Percentiles rank a stretch among this genome's conserved stretches.
Conservation (phyloP, 1,140 invertebrate genomes). For the Hylyphantes graminicola region DNA sequence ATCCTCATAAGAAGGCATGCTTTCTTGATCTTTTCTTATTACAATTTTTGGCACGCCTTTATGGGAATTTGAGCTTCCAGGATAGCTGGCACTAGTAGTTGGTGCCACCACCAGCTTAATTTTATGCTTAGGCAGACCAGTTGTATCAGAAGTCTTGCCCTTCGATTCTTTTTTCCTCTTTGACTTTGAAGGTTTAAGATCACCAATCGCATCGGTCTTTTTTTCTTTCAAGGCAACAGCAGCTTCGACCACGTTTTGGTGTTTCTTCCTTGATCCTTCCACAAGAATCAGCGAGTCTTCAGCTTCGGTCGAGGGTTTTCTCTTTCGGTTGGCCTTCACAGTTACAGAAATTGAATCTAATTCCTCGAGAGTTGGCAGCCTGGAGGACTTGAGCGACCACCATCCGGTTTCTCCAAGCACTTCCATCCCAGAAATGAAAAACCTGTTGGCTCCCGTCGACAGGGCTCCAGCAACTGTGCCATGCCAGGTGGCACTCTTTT, state of each 20-base stretch:
- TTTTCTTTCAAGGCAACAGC: constrained; percentile 52
- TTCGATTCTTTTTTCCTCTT: constrained; percentile 16
- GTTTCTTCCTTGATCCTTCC: constrained; percentile 39
- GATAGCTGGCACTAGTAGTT: neutral
- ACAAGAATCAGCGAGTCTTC: neutral
- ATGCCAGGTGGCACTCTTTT: constrained; percentile 81
- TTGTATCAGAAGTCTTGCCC: neutral
- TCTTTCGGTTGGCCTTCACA: constrained; percentile 29
- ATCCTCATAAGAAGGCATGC: neutral
- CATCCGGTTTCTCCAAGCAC: constrained; percentile 81
- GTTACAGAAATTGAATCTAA: constrained; percentile 23
- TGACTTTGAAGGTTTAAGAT: neutral
- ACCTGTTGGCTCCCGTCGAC: constrained; percentile 77
- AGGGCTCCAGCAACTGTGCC: constrained; percentile 83
- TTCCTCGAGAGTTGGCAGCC: constrained; percentile 64
- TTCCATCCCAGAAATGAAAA: constrained; percentile 78
- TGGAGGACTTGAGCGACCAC: constrained; percentile 73
- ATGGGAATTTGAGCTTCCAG: neutral
- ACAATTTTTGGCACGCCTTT: constrained; percentile 40
- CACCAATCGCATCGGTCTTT: constrained; percentile 4
- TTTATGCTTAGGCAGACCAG: constrained; percentile 25
- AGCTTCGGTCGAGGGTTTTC: neutral
- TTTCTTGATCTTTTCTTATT: constrained; percentile 10
- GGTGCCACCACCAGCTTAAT: constrained; percentile 38
- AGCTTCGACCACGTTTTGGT: constrained; percentile 47